Evolutionary conservation across 2,797 vertebrate genomes (phyloP).

Genomic region (Amblyraja radiata): DNA sequence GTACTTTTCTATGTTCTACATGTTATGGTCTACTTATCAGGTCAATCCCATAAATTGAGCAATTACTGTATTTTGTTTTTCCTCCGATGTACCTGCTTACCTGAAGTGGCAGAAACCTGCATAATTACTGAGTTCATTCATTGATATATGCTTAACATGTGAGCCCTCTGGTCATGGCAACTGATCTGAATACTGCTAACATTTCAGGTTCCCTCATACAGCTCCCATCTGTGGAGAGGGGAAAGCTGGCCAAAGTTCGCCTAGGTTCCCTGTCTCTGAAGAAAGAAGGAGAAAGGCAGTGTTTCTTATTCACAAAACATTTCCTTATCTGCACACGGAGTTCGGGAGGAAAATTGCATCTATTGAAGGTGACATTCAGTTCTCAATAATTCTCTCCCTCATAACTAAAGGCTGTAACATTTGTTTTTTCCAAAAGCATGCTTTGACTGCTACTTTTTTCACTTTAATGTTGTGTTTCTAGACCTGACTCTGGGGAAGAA

Average conservation of each 20-base stretch:
- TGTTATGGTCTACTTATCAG: neutral
- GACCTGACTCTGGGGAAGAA: neutral
- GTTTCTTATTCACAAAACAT: slow-evolving; percentile 97
- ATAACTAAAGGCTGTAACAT: neutral
- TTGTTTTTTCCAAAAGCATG: neutral
- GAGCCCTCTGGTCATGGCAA: neutral
- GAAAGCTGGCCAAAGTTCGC: slow-evolving; percentile 92
- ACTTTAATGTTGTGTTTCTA: neutral
- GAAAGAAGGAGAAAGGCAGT: slow-evolving; percentile 96
- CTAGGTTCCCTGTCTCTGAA: slow-evolving; percentile 91
- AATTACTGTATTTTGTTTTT: neutral
- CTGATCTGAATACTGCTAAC: neutral
- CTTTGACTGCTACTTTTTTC: neutral
- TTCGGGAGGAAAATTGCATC: slow-evolving; percentile 92
- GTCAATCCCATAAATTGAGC: neutral
- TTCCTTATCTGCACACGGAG: slow-evolving; percentile 95
- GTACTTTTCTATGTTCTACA: too few species aligned
- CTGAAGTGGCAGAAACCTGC: neutral
- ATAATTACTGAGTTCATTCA: neutral
- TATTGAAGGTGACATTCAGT: slow-evolving; percentile 76
- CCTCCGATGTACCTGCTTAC: neutral
- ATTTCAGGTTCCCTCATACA: slow-evolving; percentile 91
- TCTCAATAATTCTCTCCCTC: neutral
- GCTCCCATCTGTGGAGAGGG: slow-evolving; percentile 90
- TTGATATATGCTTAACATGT: neutral